Evolutionary conservation across 2,888 invertebrate genomes (phyloP), one percentile per base, ranked within the genome.

Genomic region (Pseudeuparius sepicola): DNA sequence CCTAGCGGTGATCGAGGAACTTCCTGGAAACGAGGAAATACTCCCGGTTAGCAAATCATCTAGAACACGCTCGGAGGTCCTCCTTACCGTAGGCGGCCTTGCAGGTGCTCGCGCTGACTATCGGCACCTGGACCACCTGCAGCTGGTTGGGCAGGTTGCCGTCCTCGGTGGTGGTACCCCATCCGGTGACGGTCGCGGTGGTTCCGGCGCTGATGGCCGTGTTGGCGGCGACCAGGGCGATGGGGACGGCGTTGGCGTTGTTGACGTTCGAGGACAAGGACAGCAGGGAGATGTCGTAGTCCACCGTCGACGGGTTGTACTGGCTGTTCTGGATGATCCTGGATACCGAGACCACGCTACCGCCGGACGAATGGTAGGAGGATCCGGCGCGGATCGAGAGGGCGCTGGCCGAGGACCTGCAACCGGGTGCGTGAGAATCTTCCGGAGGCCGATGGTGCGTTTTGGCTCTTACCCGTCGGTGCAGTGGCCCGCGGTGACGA

Each of bases 201-300:
- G 37, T 23, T 14, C 42, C 45, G 6, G 27, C 34, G 7, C 9
- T 20, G 20, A 20, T 20, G n/a, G n/a, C n/a, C n/a, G n/a, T n/a
- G n/a, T n/a, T n/a, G n/a, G n/a, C n/a, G n/a, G n/a, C n/a, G n/a
- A n/a, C n/a, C n/a, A n/a, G n/a, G n/a, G n/a, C n/a, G n/a, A n/a
- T n/a, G n/a, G n/a, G n/a, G n/a, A n/a, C n/a, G n/a, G n/a, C n/a
- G n/a, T n/a, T n/a, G n/a, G n/a, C n/a, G n/a, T n/a, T n/a, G n/a
- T n/a, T n/a, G n/a, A n/a, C n/a, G n/a, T n/a, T n/a, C n/a, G n/a
- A n/a, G n/a, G n/a, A n/a, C n/a, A n/a, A n/a, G n/a, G n/a, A n/a
- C n/a, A n/a, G n/a, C 11, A 39, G 13, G 6, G 86, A 88, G 24
- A 92, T 68, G 55, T 89, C 85, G 54, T 83, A 85, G 45, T 78